phyloP scores from a whole-genome alignment of 2,888 invertebrate genomes.

The Anorthoa munda region DNA sequence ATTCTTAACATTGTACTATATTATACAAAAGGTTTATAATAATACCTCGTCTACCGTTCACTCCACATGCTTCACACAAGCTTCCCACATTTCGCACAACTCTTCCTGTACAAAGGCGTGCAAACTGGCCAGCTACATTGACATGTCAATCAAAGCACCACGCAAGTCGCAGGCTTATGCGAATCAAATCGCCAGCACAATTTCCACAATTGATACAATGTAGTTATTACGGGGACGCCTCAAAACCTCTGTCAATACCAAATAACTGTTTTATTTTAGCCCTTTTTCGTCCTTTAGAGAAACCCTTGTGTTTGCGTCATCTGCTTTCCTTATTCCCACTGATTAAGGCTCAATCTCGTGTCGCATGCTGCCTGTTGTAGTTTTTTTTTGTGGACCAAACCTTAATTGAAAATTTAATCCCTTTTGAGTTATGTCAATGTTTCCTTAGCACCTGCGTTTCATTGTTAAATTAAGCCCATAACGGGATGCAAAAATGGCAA shows the following conservation, averaged over 20 bases:
- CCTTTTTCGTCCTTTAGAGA: constrained; percentile 48
- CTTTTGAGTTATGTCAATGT: constrained; percentile 57
- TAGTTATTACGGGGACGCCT: too few species aligned
- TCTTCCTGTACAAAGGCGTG: constrained; percentile 49
- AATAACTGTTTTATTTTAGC: constrained; percentile 19
- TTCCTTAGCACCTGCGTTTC: constrained; percentile 69
- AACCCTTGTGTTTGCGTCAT: neutral
- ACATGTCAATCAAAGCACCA: too few species aligned
- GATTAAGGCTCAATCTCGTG: constrained; percentile 25
- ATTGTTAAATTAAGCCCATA: constrained; percentile 49
- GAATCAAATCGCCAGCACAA: too few species aligned
- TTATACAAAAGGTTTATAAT: constrained; percentile 1
- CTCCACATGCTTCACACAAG: constrained; percentile 16
- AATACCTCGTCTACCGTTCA: constrained; percentile 44
- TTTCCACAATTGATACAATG: too few species aligned
- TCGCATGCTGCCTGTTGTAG: neutral
- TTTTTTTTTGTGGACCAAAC: constrained; percentile 10
- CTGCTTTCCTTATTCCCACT: neutral
- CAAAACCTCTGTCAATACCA: too few species aligned
- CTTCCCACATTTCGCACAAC: constrained; percentile 48
- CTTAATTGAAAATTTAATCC: constrained; percentile 63
- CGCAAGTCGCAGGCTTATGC: too few species aligned
- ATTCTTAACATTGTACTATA: neutral
- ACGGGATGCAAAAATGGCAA: constrained; percentile 61
- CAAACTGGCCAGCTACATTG: too few species aligned